Conservation (phyloP, 1,140 invertebrate genomes). For the Lepidurus apus region DNA sequence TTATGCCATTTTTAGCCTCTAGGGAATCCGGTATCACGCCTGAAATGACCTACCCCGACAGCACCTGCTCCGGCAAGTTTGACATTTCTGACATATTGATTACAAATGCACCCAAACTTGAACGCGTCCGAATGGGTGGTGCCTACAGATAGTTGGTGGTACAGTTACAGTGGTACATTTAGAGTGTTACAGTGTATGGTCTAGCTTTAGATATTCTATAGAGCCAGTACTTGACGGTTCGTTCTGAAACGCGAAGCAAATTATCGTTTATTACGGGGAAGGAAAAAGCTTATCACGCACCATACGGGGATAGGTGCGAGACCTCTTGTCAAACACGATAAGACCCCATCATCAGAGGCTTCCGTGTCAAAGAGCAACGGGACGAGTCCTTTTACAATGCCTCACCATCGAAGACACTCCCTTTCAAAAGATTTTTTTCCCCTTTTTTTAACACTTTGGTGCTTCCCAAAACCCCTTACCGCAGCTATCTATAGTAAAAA, state of each 20-base stretch:
- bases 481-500: background rate
- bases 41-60: background rate
- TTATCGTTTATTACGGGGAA: background rate
- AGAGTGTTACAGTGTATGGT: too few relatives aligned
- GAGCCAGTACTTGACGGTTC: background rate
- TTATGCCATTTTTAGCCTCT: background rate
- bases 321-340: constrained; percentile 10
- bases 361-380: background rate
- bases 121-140: background rate
- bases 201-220: background rate
- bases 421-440: background rate
- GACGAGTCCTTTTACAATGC: background rate
- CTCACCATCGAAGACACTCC: background rate
- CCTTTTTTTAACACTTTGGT: background rate
- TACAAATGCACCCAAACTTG: background rate
- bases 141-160: too few relatives aligned
- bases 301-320: constrained; percentile 1
- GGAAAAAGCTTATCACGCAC: background rate
- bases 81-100: background rate
- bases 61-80: background rate
- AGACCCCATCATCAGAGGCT: constrained; percentile 17
- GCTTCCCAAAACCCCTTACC: background rate
- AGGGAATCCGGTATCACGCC: background rate
- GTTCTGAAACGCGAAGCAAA: background rate
- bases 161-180: too few relatives aligned